Conservation (phyloP, 2,797 vertebrate species). For the Sebastes trivittatus region DNA sequence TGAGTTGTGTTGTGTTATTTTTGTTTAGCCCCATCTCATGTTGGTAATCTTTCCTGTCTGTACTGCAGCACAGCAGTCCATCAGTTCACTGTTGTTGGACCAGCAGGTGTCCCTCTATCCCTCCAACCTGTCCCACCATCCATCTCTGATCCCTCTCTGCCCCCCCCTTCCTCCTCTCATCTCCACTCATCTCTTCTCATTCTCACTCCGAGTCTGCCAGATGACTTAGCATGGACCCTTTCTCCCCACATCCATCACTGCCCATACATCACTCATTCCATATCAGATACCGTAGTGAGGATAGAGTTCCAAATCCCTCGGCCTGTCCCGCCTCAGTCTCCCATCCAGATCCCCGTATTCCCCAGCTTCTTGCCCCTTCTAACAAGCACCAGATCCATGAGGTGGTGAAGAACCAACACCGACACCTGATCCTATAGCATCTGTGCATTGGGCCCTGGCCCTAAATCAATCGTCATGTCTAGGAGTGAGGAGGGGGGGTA, state of each 20-base stretch:
- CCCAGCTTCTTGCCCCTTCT: conserved; percentile 68
- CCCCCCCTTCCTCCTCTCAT: neutral
- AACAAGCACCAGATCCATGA: conserved; percentile 74
- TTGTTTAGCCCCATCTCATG: neutral
- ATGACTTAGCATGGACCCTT: conserved; percentile 57
- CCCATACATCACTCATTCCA: conserved; percentile 65
- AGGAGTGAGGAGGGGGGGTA: neutral
- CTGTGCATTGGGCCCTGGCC: conserved; percentile 68
- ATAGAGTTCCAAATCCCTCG: conserved; percentile 76
- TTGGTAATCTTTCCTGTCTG: neutral
- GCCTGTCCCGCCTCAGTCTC: conserved; percentile 35
- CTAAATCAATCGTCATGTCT: conserved; percentile 77
- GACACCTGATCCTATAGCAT: conserved; percentile 81
- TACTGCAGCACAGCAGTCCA: neutral
- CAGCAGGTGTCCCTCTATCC: conserved; percentile 63
- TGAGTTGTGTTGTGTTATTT: neutral
- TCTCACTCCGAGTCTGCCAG: conserved; percentile 47
- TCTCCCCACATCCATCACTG: conserved; percentile 67
- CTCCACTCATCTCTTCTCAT: conserved; percentile 45
- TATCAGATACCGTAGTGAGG: conserved; percentile 68
- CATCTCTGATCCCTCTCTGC: conserved; percentile 8
- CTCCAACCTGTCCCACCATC: conserved; percentile 17
- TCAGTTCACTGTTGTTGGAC: conserved; percentile 6
- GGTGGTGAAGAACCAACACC: conserved; percentile 79
- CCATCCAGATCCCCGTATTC: conserved; percentile 50